Percentiles rank a stretch among this genome's conserved stretches.
These are phyloP conservation scores for Philonicus albiceps DNA, from an alignment of 2,888 invertebrate genomes.

Conservation along the genomic window DNA sequence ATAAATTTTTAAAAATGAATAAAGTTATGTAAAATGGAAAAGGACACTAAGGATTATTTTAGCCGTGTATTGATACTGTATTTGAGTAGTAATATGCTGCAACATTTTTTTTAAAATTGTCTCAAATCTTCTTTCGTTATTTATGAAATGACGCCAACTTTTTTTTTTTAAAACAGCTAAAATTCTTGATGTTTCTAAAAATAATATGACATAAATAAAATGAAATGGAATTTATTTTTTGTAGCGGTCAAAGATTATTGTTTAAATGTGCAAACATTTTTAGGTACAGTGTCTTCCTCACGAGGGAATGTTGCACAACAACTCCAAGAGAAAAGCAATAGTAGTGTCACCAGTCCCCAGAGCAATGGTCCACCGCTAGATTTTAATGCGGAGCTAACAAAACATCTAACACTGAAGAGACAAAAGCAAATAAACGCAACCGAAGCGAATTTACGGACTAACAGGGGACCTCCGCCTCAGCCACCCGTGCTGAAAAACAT, in stretches of 20 bases:
- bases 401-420: slow-evolving; percentile 61
- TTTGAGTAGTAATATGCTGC: no score
- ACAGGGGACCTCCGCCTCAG: slow-evolving; percentile 82
- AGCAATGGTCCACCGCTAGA: slow-evolving; percentile 56
- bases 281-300: slow-evolving; percentile 19
- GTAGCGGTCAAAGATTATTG: neutral
- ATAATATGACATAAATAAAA: neutral
- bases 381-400: slow-evolving; percentile 62
- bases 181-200: neutral
- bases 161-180: neutral
- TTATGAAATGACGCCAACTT: neutral
- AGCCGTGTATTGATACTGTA: no score
- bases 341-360: slow-evolving; percentile 17
- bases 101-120: neutral
- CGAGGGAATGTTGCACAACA: slow-evolving; percentile 28
- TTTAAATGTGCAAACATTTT: neutral
- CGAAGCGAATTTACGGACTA: slow-evolving; percentile 62
- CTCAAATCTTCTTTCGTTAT: neutral
- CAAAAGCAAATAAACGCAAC: slow-evolving; percentile 56
- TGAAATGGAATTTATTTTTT: neutral
- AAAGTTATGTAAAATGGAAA: no score
- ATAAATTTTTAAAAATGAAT: no score
- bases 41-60: no score
- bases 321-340: slow-evolving; percentile 14
- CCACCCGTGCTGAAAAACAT: slow-evolving; percentile 79